Evolutionary conservation across 2,113 vertebrate species (phyloP).

Genomic region (Ptilorrhoa leucosticta): DNA sequence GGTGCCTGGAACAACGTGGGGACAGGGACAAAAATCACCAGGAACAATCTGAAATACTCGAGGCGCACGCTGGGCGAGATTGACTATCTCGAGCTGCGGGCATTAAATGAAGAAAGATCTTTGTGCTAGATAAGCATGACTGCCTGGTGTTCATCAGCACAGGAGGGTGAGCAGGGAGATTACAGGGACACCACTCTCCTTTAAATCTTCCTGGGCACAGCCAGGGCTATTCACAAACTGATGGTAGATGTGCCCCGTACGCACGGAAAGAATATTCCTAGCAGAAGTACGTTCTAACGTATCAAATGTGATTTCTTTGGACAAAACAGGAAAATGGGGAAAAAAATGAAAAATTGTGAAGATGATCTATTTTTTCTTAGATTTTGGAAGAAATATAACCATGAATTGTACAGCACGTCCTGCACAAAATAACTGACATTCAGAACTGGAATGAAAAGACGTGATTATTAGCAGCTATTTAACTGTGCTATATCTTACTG

Average conservation of each 20-base stretch:
- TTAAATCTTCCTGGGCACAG: conserved; percentile 43
- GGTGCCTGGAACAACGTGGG: not conserved
- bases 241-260: not conserved
- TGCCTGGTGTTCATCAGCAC: conserved; percentile 17
- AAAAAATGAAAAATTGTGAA: not conserved
- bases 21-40: not conserved
- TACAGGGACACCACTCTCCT: conserved; percentile 10
- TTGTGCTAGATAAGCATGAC: conserved; percentile 32
- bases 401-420: not conserved
- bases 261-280: not conserved
- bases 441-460: not conserved
- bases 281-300: not conserved
- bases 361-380: not conserved
- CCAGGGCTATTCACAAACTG: conserved; percentile 28
- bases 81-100: conserved; percentile 8
- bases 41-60: conserved; percentile 2
- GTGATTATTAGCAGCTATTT: not conserved
- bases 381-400: not conserved
- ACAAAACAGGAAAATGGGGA: not conserved
- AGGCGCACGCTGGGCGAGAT: not conserved
- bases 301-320: not conserved
- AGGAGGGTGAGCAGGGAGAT: conserved; percentile 22
- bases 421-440: not conserved
- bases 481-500: not conserved
- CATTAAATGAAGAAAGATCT: conserved; percentile 38